These are phyloP conservation scores for Yponomeuta sedellus DNA, from an alignment of 2,888 invertebrate species.

Conservation along the genomic window DNA sequence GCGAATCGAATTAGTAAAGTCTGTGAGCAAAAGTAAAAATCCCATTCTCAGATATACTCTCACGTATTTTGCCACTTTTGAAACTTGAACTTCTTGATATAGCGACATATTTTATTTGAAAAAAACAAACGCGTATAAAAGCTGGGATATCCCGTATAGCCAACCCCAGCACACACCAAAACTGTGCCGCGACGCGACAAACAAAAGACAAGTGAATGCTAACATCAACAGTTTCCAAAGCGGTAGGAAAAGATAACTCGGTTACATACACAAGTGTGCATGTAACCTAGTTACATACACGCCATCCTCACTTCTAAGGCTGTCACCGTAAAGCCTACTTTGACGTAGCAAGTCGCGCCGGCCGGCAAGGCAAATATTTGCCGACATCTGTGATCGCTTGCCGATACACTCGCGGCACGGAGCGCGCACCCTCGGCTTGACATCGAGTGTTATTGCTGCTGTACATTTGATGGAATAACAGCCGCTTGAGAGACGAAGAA, in stretches of 20 bases:
- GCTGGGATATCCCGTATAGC: no score
- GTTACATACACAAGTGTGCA: background rate
- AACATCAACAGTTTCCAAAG: background rate
- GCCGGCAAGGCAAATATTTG: background rate
- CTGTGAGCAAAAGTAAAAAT: no score
- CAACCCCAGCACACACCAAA: background rate
- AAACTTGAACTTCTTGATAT: no score
- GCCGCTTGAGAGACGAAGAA: background rate
- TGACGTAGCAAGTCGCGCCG: background rate
- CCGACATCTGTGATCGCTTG: background rate
- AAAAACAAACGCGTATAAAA: no score
- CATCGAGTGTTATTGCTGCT: background rate
- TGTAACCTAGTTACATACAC: no score
- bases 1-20: no score
- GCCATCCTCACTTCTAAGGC: background rate
- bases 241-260: background rate
- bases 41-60: no score
- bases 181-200: background rate
- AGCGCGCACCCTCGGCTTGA: background rate
- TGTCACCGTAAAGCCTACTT: background rate
- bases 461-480: background rate
- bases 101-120: no score
- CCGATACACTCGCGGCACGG: background rate
- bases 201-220: conserved; percentile 3
- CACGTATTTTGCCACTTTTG: no score